Conservation (phyloP, 2,113 vertebrate genomes). For the Galbula dea region DNA sequence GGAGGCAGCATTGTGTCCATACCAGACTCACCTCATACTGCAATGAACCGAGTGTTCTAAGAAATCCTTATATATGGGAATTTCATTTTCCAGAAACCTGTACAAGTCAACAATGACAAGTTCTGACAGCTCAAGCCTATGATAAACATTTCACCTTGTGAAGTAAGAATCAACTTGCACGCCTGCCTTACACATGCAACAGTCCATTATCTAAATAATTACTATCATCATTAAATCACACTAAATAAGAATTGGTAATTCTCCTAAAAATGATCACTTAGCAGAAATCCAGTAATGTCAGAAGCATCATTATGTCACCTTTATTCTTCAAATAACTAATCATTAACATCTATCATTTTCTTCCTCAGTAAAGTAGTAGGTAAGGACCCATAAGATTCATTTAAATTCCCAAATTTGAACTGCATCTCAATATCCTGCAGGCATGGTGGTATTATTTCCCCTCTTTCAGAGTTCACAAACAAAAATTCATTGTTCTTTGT, state of each 20-base stretch:
- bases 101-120: neutral
- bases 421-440: neutral
- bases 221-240: neutral
- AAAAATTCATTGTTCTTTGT: neutral
- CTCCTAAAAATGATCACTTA: neutral
- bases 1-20: neutral
- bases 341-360: neutral
- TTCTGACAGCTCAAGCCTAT: neutral
- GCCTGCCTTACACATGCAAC: neutral
- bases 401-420: neutral
- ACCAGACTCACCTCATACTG: neutral
- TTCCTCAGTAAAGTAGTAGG: neutral
- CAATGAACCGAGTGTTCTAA: neutral
- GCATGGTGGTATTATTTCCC: neutral
- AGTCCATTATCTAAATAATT: neutral
- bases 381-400: neutral
- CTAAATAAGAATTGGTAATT: neutral
- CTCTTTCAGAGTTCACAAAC: neutral
- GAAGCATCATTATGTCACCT: neutral
- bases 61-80: neutral
- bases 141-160: neutral
- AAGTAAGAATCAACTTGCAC: neutral
- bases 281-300: neutral
- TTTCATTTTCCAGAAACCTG: neutral
- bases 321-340: neutral